phyloP scores from a whole-genome alignment of 2,113 vertebrate genomes.

The Aleadryas rufinucha region DNA sequence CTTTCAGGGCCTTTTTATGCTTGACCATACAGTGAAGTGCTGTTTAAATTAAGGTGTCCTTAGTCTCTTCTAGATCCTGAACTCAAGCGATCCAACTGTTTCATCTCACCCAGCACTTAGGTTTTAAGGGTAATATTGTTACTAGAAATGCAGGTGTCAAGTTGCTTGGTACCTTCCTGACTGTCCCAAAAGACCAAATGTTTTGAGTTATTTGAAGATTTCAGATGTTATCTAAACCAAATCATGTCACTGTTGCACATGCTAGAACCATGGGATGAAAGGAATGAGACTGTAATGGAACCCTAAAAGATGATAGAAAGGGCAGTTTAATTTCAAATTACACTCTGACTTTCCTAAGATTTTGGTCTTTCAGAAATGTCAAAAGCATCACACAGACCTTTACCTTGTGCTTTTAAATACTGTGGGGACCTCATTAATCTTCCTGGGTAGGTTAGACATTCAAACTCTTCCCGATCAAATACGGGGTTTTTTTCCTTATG shows the following conservation, averaged over 20 bases:
- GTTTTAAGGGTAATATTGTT: background rate
- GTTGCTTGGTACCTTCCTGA: background rate
- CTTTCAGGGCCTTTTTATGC: background rate
- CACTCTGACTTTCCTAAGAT: background rate
- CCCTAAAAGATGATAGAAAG: background rate
- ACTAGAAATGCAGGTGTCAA: background rate
- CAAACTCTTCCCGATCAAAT: background rate
- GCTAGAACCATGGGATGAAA: background rate
- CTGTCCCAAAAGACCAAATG: background rate
- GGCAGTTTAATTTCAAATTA: background rate
- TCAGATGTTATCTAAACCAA: background rate
- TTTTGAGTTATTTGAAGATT: background rate
- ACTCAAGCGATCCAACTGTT: background rate
- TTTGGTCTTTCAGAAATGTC: background rate
- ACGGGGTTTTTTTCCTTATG: background rate
- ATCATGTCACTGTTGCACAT: background rate
- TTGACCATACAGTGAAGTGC: background rate
- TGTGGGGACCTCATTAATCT: background rate
- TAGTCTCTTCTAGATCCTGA: background rate
- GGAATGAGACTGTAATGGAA: background rate
- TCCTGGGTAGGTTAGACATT: background rate
- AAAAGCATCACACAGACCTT: background rate
- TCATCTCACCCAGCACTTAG: background rate
- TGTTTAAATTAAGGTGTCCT: background rate
- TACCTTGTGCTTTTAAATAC: background rate